A percentile compares a stretch with the other conserved stretches of the same genome.
These are phyloP conservation scores for Talpa occidentalis DNA, from an alignment of 2,113 vertebrate genomes.

Conservation along the genomic window DNA sequence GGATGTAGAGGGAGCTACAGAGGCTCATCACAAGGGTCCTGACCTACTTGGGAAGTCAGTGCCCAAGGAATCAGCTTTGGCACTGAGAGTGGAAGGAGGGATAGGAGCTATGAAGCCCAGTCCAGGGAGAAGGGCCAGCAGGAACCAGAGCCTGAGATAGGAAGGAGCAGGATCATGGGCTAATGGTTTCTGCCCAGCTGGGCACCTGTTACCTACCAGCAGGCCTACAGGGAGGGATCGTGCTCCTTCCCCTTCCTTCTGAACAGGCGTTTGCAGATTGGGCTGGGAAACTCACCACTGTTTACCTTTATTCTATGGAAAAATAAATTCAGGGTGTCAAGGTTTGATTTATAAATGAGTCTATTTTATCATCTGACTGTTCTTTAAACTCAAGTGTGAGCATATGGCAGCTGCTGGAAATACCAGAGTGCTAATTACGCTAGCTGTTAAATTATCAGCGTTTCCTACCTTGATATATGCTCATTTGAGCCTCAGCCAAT, in stretches of 20 bases:
- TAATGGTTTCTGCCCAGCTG: neutral
- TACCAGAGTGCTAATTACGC: neutral
- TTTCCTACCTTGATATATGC: neutral
- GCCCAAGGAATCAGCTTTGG: neutral
- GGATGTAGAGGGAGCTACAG: neutral
- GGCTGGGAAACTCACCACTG: neutral
- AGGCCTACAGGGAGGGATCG: accelerated
- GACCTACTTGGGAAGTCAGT: neutral
- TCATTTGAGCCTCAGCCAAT: neutral
- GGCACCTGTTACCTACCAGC: neutral
- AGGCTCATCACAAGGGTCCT: neutral
- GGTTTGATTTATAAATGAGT: neutral
- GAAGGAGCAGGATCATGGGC: neutral
- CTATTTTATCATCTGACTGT: neutral
- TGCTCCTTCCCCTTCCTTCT: neutral
- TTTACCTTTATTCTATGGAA: neutral
- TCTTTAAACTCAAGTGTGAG: neutral
- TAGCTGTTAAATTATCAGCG: neutral
- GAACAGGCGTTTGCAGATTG: neutral
- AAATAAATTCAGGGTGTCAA: neutral
- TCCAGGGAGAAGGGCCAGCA: neutral
- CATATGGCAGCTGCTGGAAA: neutral
- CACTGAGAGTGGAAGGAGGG: neutral
- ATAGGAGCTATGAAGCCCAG: neutral
- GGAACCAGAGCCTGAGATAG: neutral